These are phyloP conservation scores for Cephus sareptanus DNA, from an alignment of 2,888 invertebrate genomes.

Conservation along the genomic window DNA sequence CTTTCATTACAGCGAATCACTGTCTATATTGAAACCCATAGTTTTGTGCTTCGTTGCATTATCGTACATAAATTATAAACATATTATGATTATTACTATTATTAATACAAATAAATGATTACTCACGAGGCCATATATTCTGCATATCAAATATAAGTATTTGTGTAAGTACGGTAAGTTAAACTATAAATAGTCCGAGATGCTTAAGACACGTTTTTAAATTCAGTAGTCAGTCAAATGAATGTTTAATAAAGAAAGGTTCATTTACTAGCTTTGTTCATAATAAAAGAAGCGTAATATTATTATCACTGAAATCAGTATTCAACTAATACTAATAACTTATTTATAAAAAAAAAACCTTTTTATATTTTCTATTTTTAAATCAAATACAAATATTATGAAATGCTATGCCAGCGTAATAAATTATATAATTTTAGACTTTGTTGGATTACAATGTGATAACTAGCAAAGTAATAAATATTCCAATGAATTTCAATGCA, in stretches of 20 bases:
- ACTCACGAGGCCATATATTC: constrained; percentile 5
- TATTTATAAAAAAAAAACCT: not conserved
- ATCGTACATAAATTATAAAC: constrained; percentile 11
- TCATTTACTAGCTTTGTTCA: not conserved
- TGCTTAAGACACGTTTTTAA: not conserved
- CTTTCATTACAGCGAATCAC: not conserved
- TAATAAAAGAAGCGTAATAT: not conserved
- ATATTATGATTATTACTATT: constrained; percentile 4
- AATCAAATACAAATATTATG: not conserved
- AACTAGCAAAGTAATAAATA: not conserved
- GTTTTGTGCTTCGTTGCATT: constrained; percentile 11
- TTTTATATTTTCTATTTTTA: not conserved
- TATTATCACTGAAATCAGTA: not conserved
- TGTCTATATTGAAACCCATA: not conserved
- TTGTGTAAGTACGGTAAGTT: not conserved
- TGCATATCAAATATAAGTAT: constrained; percentile 1
- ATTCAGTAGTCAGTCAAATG: not conserved
- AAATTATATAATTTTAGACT: not conserved
- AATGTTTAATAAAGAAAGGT: not conserved
- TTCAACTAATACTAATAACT: no score
- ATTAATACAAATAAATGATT: constrained; percentile 7
- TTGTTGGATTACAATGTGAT: not conserved
- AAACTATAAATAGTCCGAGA: not conserved
- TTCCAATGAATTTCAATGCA: no score
- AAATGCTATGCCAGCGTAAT: not conserved